phyloP scores from a whole-genome alignment of 2,797 vertebrate genomes.

The Chaunax sp. region DNA sequence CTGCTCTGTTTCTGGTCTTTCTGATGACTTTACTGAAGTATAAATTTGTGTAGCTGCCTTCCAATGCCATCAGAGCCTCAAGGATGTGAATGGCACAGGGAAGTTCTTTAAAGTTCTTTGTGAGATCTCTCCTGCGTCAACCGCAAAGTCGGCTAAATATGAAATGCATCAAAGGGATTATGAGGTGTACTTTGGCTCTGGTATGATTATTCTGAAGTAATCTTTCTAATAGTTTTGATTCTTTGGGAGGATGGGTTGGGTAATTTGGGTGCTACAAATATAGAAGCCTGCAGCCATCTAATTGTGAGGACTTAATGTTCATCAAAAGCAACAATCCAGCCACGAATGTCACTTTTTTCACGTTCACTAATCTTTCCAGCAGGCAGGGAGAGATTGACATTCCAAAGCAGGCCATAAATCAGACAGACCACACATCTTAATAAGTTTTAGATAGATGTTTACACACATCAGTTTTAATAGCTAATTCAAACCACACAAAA shows the following conservation, averaged over 20 bases:
- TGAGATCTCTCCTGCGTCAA: slow-evolving; percentile 21
- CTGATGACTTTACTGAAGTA: slow-evolving; percentile 32
- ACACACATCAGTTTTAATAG: too few species aligned
- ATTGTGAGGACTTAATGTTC: too few species aligned
- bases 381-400: too few species aligned
- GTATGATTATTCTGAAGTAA: slow-evolving; percentile 41
- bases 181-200: slow-evolving; percentile 32
- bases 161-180: slow-evolving; percentile 49
- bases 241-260: too few species aligned
- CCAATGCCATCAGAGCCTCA: slow-evolving; percentile 31
- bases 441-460: too few species aligned
- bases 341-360: too few species aligned
- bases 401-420: neutral
- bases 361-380: too few species aligned
- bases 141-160: slow-evolving; percentile 32
- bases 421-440: neutral
- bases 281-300: too few species aligned
- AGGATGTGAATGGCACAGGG: slow-evolving; percentile 29
- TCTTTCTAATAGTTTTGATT: too few species aligned
- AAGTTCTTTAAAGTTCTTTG: slow-evolving; percentile 21
- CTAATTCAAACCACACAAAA: too few species aligned
- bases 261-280: too few species aligned
- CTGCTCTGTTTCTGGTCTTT: slow-evolving; percentile 43
- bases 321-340: too few species aligned
- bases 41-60: slow-evolving; percentile 39